Evolutionary conservation across 2,113 vertebrate species (phyloP), one percentile per base, ranked within the genome.

Genomic region (Amblyornis subalaris): DNA sequence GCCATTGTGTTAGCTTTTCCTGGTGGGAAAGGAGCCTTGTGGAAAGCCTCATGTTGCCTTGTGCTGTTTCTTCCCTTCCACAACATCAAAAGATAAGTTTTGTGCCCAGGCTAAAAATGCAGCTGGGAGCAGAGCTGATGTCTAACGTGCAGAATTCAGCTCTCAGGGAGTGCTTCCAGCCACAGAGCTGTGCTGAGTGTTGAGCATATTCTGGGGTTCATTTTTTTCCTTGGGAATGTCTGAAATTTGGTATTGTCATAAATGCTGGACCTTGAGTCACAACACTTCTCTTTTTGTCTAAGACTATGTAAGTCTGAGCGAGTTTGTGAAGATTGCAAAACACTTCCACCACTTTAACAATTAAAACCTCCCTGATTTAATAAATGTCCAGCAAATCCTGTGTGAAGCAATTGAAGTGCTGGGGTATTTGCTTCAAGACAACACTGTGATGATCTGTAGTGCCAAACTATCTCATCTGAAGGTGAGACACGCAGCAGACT

Each of bases 1-100:
- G 22, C 47, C 71, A 76, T 62, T 95, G 91, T 95, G 42, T 76
- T 62, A 4, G 42, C 66, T 55, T 60, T 87, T 94, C 76, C 80
- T 87, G 53, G 14, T 89, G 61, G 77, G 66, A 95, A 83, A 47
- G 28, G 44, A 92, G 55, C 60, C 50, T 40, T 29, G 31, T 53
- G 47, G 26, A 24, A 61, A 88, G n/a, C 22, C 38, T 85, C 25
- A 6, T 73, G 47, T 47, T 91, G 78, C 50, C 45, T 55, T 28
- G 65, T 66, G 61, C 36, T 95, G 4, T 91, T 96, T 82, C 57
- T 93, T 71, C 38, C n/a, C 20, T 89, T 80, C 40, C 23, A 48
- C 33, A 36, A 47, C 78, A 64, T 66, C 58, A 83, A 69, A 93
- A 91, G 35, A 2, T 85, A 60, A 54, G 20, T 7, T 72, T 86